Evolutionary conservation across 2,797 vertebrate genomes (phyloP), one percentile per base, ranked within the genome.

Genomic region (Brachymystax lenok): DNA sequence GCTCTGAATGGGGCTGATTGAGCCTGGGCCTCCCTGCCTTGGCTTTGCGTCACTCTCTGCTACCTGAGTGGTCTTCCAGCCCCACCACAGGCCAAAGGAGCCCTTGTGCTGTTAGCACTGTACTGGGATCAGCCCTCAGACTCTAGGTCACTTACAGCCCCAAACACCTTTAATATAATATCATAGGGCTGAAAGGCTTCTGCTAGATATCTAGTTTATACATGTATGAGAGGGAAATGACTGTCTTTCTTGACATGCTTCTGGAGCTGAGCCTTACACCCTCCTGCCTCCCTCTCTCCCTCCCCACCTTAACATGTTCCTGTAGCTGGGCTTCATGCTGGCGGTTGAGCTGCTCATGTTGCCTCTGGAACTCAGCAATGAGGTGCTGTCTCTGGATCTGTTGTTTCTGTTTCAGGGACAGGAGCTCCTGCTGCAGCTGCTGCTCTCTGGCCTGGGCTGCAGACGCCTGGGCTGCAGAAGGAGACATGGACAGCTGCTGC

Each of bases 301-400:
- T 2, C 73, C 16, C 24, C 54, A 63, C 97, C 95, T 98, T 96
- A 71, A 99, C 95, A 86, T 99, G 98, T 75, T 99, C 97, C 1
- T 97, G 96, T 66, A 99, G 95, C 93, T 99, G 98, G 24, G 93
- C 98, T 91, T 99, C 98, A 0, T 99, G 98, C 88, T 99, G 97
- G 76, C 98, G 95, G 0, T 97, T 98, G 78, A 99, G 96, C 94
- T 99, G 98, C 90, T 99, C 98, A 0, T 99, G 98, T 84, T 99
- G 97, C 86, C 98, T 89, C 93, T 99, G 97, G 92, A 99, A 99
- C 94, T 99, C 98, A 0, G 97, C 97, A 0, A 99, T 99, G 83
- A 99, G 97, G 77, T 99, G 94, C 93, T 99, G 98, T 73, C 97
- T 83, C 92, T 99, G 98, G 87, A 99, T 97, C 94, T 99, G 97